Evolutionary conservation across 2,888 invertebrate genomes (phyloP), one percentile per base, ranked within the genome.

Genomic region (Andrena fulva): DNA sequence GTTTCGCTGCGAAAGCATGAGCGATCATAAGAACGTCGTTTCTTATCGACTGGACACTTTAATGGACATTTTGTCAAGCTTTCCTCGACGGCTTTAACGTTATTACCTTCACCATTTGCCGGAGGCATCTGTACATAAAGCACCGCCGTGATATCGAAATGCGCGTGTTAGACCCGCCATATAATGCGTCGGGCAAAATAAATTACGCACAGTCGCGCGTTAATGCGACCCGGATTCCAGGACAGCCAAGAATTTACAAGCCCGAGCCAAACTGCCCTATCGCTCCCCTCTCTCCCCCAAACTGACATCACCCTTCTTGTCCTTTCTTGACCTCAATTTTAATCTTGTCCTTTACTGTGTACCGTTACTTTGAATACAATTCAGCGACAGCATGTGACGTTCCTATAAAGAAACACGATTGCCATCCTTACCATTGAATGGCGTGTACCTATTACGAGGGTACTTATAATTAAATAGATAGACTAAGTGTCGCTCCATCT

Each of bases 241-340:
- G 78, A 80, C 84, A 89, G 90, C 92, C 91, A 92, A 92, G 89
- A 91, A 87, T 88, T 87, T 86, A 85, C 80, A 89, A 84, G 72
- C 85, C 72, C 77, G 89, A 92, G 92, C 92, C 92, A 92, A 92
- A 91, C 87, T 87, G 75, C 80, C 84, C 85, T 82, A 83, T 87
- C 82, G 80, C 63, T 20, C 52, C 70, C 50, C 24, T 54, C 66
- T 50, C 50, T 54, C 69, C 33, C 29, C 27, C 24, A 5, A 60
- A 29, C 62, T 8, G 3, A 12, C 29, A n/a, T 50, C 48, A n/a
- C 20, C 48, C 48, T 56, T 27, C 12, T 33, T 70, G 29, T 54
- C 52, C 42, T 52, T 62, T 20, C 52, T 79, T 74, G 48, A 68
- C 59, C 56, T 80, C 60, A 62, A 73, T 59, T 72, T 63, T 73